These are phyloP conservation scores for Emydocephalus ijimae DNA, from an alignment of 2,113 vertebrate species.

Conservation along the genomic window DNA sequence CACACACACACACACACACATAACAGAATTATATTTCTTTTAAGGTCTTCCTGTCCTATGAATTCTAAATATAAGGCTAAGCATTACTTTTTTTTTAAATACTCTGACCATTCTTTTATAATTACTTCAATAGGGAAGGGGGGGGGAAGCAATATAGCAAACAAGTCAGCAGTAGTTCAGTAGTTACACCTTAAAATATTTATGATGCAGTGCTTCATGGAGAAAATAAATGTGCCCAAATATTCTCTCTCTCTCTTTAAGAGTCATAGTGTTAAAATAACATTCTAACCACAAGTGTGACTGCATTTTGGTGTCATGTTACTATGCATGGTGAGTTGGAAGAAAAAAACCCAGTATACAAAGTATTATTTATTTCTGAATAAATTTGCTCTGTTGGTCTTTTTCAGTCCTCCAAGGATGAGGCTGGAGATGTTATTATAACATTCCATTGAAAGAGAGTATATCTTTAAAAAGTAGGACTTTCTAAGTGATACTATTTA, in stretches of 20 bases:
- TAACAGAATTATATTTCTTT: not conserved
- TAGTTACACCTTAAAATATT: conserved; percentile 51
- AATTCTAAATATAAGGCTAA: conserved; percentile 44
- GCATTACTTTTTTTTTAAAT: conserved; percentile 10
- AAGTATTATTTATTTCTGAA: not conserved
- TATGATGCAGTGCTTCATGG: conserved; percentile 24
- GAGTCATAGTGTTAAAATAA: conserved; percentile 9
- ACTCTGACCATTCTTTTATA: not conserved
- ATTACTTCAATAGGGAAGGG: not conserved
- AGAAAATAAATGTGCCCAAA: conserved; percentile 35
- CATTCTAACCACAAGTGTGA: not conserved
- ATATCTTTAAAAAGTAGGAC: not conserved
- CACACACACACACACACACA: no score
- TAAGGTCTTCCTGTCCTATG: conserved; percentile 44
- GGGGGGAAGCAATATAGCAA: conserved; percentile 19
- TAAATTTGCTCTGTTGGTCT: not conserved
- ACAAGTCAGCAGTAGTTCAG: conserved; percentile 46
- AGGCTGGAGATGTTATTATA: not conserved
- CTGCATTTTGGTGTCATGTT: not conserved
- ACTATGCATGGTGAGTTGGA: not conserved
- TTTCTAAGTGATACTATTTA: not conserved
- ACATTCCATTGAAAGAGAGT: conserved; percentile 1
- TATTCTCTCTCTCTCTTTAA: not conserved
- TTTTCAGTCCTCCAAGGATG: not conserved
- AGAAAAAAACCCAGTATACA: not conserved